Evolutionary conservation across 92 coral and sea anemone genomes (phyloP).

Genomic region (Epizoanthus fatuus): DNA sequence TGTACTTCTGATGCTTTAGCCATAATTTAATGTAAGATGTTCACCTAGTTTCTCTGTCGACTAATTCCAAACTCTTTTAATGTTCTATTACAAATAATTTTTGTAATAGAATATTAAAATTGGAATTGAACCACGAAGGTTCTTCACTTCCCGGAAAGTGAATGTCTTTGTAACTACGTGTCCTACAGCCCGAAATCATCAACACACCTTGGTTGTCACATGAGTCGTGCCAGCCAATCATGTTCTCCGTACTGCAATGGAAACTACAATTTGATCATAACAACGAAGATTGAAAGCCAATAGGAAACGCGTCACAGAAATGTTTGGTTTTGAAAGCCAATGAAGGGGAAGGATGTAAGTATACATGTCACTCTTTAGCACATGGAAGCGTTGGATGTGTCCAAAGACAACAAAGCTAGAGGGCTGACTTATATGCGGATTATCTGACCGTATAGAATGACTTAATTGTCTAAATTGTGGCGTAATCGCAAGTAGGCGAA

Average conservation of each 20-base stretch:
- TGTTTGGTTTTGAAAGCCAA: background rate
- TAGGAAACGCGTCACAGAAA: background rate
- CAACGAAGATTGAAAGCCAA: constrained; percentile 10
- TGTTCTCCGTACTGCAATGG: background rate
- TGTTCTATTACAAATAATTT: background rate
- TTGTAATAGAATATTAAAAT: background rate
- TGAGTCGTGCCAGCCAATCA: constrained; percentile 13
- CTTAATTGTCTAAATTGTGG: too few relatives aligned
- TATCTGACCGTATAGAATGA: too few relatives aligned
- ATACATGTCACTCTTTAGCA: too few relatives aligned
- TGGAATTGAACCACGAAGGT: background rate
- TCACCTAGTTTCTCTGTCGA: constrained; percentile 6
- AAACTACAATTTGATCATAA: background rate
- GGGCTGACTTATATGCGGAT: too few relatives aligned
- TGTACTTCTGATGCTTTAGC: constrained; percentile 1
- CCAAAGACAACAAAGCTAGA: too few relatives aligned
- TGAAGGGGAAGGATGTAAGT: too few relatives aligned
- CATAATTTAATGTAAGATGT: constrained; percentile 20
- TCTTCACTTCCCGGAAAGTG: background rate
- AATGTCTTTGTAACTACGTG: constrained; percentile 24
- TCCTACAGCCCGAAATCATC: background rate
- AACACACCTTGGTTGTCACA: background rate
- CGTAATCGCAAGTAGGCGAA: too few relatives aligned
- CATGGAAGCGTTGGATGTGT: too few relatives aligned
- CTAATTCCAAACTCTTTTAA: background rate